A percentile compares a stretch with the other conserved stretches of the same genome.
These are phyloP conservation scores for Chelonia mydas DNA, from an alignment of 2,797 vertebrate species.

Conservation along the genomic window DNA sequence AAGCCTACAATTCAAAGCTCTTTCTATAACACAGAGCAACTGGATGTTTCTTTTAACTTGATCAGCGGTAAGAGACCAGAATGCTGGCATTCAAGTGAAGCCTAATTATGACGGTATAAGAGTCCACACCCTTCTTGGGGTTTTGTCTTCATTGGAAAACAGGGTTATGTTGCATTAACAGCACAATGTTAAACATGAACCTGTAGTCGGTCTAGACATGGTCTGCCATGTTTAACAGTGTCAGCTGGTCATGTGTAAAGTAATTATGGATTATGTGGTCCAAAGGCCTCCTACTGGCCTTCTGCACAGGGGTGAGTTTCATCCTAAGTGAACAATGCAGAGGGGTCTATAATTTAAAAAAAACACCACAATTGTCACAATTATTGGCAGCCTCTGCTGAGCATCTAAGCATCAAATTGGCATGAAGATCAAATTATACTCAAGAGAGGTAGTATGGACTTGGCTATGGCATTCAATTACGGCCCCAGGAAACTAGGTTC, in stretches of 20 bases:
- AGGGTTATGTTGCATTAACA: not conserved
- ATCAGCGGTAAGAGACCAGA: not conserved
- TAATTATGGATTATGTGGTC: not conserved
- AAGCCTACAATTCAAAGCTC: not conserved
- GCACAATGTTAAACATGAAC: not conserved
- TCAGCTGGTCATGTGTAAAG: not conserved
- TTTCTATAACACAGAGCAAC: not conserved
- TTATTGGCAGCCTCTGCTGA: not conserved
- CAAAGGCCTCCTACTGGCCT: not conserved
- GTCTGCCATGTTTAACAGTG: not conserved
- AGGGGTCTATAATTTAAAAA: not conserved
- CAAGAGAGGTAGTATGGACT: not conserved
- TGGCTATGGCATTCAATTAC: not conserved
- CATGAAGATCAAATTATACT: not conserved
- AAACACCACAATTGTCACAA: not conserved
- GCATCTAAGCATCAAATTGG: not conserved
- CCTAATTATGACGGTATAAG: not conserved
- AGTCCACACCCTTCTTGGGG: not conserved
- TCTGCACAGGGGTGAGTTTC: not conserved
- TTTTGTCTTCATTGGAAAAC: not conserved
- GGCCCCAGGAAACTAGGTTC: not conserved
- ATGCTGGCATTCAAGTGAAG: not conserved
- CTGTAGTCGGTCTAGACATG: not conserved
- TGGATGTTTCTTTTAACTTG: not conserved
- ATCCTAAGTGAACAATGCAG: not conserved